Evolutionary conservation across 2,888 invertebrate species (phyloP), one percentile per base, ranked within the genome.

Genomic region (Lasioglossum calceatum): DNA sequence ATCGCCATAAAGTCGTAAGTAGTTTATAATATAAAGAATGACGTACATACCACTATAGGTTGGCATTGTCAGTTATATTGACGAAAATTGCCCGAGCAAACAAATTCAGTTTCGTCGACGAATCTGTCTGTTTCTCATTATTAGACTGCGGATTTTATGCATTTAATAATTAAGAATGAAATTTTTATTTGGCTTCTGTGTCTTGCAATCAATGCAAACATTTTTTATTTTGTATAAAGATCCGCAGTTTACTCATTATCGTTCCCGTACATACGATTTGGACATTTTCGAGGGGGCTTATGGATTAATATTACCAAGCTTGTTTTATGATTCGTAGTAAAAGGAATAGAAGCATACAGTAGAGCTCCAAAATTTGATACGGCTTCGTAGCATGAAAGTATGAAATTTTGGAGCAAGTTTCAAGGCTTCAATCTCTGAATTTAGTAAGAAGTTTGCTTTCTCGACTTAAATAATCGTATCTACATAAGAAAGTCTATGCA

Each of bases 1-100:
- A 27, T 27, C 27, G 27, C 27, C 27, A 27, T 27, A 27, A 27
- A 27, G 27, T 27, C 27, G 27, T 27, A 27, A 27, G 27, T 27
- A 27, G 27, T 27, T 27, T 27, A 27, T 27, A 27, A 27, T 27
- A 27, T 27, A 61, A 32, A 27, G 14, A n/a, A 61, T 27, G 27
- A 14, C 1, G 61, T 32, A 32, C 32, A 32, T 14, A 1, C n/a
- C 27, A 4, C 12, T 14, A 4, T 27, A 27, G 12, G 4, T n/a
- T 12, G 27, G 61, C 27, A 12, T 27, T 14, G 27, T 61, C 27
- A 14, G 92, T 79, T 92, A 85, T 75, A 91, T 90, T 8, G 90
- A 91, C 14, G 76, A 32, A 32, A 32, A 32, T 32, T 32, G 32
- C 32, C 32, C 32, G 32, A 32, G 32, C 32, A 32, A 32, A 27